Base-by-base conservation (phyloP, 2,888 invertebrate genomes). In the Cyrtodaria siliqua region DNA sequence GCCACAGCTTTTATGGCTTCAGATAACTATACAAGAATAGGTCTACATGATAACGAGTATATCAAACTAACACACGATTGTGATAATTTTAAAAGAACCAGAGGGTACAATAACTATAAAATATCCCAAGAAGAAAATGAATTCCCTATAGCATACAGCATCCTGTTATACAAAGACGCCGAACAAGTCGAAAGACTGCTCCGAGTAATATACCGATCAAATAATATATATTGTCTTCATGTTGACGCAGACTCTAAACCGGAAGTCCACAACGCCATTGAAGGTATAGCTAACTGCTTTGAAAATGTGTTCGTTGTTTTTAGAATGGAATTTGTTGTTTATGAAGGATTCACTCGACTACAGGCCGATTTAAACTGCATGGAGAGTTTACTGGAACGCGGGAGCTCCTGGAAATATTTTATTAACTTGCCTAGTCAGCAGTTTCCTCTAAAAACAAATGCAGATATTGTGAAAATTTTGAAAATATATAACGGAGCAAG, bases 361-460 rank as follows among this genome's bases (percentile, higher is more conserved):
- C 87, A 88, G 71, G 91, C 92, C 0, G 92, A 92, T 72, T 77
- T 93, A 9, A 92, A 91, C 68, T 93, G 93, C 73, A 92, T 92
- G 91, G 40, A 79, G 23, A 91, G 92, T 61, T 84, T 90, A 14
- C 38, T 90, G 9, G 70, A 75, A 1, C 55, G 55, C 8, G 67
- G 61, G 14, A 60, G 63, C 23, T 53, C 79, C 6, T 93, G 92
- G 92, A 88, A 89, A 56, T 93, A 93, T 80, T 88, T 92, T 42
- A 85, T 93, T 18, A 93, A 93, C 74, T 72, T 91, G n/a, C 91
- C 92, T 8, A 90, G 90, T 50, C 90, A 90, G 55, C 85, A 92
- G 20, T 91, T 91, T 77, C 92, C 92, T 4, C 64, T 93, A 20
- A 92, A 89, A 80, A 92, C 92, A 4, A 92, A 92, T 69, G 62